Evolutionary conservation across 2,797 vertebrate genomes (phyloP).

Genomic region (Lycodopsis pacificus): DNA sequence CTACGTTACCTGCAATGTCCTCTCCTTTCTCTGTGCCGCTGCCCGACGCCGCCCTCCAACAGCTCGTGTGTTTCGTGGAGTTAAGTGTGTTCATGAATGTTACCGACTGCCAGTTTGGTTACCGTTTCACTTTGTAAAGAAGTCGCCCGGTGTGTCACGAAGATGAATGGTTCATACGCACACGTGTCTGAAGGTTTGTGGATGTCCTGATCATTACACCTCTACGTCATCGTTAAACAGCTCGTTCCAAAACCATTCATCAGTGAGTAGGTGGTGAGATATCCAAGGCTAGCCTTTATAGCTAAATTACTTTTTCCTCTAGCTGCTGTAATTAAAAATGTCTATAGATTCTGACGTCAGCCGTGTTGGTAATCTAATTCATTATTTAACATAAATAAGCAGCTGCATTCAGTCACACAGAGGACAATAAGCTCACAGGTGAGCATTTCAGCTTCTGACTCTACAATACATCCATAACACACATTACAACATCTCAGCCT

Average conservation of each 20-base stretch:
- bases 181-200: too few relatives aligned
- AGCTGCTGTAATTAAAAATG: too few relatives aligned
- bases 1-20: conserved; percentile 47
- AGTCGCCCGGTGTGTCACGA: not conserved
- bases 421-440: not conserved
- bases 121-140: not conserved
- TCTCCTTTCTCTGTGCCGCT: conserved; percentile 8
- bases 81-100: conserved; percentile 25
- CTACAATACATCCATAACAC: not conserved
- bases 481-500: not conserved
- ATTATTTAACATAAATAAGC: too few relatives aligned
- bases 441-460: not conserved
- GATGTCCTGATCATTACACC: too few relatives aligned
- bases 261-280: too few relatives aligned
- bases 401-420: not conserved
- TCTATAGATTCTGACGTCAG: too few relatives aligned
- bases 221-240: too few relatives aligned
- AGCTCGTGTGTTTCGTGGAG: conserved; percentile 6
- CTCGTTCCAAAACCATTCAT: too few relatives aligned
- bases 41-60: conserved; percentile 2
- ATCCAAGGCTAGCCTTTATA: too few relatives aligned
- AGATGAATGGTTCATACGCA: not conserved
- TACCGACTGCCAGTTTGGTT: not conserved
- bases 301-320: too few relatives aligned
- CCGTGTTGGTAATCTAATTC: too few relatives aligned